Conservation (phyloP, 2,113 vertebrate species). For the Chamaetylas fuelleborni region DNA sequence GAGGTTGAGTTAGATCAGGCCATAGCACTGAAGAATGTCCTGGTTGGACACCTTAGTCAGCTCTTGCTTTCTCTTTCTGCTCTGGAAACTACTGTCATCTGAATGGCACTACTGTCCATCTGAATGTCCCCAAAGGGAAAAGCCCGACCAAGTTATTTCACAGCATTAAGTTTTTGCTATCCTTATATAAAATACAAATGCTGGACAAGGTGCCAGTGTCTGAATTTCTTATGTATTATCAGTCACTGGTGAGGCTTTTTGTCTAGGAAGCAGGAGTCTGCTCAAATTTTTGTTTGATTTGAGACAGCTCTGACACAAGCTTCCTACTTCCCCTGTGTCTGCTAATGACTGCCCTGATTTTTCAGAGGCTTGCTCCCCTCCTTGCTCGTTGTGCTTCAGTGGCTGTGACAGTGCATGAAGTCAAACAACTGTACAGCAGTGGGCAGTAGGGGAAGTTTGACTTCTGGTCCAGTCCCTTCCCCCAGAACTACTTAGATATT, state of each 20-base stretch:
- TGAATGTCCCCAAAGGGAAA: background rate
- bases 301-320: background rate
- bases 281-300: background rate
- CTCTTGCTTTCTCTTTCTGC: background rate
- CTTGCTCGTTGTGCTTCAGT: background rate
- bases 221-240: background rate
- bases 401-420: background rate
- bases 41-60: background rate
- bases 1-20: background rate
- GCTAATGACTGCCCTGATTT: background rate
- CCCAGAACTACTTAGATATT: background rate
- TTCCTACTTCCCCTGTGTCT: background rate
- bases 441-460: background rate
- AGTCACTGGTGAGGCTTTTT: background rate
- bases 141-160: background rate
- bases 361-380: background rate
- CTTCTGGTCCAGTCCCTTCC: background rate
- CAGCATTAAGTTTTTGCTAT: background rate
- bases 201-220: accelerated
- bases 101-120: background rate
- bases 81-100: background rate
- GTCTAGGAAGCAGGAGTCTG: background rate
- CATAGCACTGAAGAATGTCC: background rate
- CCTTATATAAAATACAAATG: background rate
- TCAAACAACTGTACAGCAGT: background rate